Base-by-base conservation (phyloP, 2,113 vertebrate genomes). In the Burhinus oedicnemus region DNA sequence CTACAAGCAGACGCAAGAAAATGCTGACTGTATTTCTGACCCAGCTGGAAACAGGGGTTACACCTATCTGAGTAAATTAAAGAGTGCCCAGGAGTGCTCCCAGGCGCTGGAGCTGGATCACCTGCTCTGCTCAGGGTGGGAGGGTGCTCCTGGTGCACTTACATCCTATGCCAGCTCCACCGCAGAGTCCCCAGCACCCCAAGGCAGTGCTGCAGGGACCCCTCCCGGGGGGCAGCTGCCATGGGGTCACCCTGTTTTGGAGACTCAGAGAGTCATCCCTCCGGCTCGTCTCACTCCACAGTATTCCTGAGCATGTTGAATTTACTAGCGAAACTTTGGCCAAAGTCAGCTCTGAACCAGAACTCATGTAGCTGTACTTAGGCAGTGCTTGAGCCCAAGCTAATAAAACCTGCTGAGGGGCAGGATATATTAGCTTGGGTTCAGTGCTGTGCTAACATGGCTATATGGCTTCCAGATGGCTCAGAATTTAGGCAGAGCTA, bases 341-440 rank as follows among this genome's bases (percentile, higher is more conserved):
- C 92, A 94, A 96, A 96, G 93, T 88, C 92, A 95, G 95, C 87
- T 93, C 92, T 90, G 70, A 96, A 96, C 36, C 40, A 96, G 87
- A 93, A 94, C 34, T 61, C 74, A 19, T 86, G 87, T 94, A 95
- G 75, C 71, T 95, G 85, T 88, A 94, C 87, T 94, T 86, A 94
- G 90, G 78, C 75, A 54, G 71, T 51, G 78, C 82, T 90, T 90
- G 92, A 97, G 92, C 84, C 82, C 93, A 97, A 97, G 82, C 92
- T 96, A 96, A 97, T 97, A 97, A 97, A 97, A 95, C 96, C 95
- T 95, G 93, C 96, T 96, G 96, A 96, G 96, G 95, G 95, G 96
- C 90, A 97, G 95, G 84, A 94, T 95, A 88, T 96, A 97, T 96
- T 96, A 97, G 90, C 92, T 96, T 0, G 11, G 93, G 96, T 96